phyloP scores from a whole-genome alignment of 2,113 vertebrate genomes.

The Poicephalus gulielmi region DNA sequence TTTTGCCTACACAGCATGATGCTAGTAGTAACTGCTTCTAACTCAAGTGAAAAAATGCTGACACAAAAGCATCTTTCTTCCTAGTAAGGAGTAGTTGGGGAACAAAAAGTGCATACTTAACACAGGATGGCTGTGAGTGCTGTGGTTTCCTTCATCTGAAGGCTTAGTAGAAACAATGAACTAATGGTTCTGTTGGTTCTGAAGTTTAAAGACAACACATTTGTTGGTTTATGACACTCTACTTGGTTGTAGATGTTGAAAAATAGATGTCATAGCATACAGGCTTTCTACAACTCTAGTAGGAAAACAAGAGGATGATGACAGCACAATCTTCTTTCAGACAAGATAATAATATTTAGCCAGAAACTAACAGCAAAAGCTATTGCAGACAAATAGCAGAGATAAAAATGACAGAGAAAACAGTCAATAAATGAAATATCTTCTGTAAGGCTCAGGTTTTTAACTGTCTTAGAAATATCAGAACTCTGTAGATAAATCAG shows the following conservation, averaged over 20 bases:
- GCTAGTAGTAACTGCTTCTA: background rate
- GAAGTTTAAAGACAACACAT: background rate
- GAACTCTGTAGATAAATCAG: background rate
- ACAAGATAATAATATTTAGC: background rate
- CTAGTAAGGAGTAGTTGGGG: background rate
- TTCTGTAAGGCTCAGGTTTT: background rate
- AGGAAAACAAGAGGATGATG: background rate
- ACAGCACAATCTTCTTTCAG: background rate
- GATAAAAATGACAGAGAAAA: background rate
- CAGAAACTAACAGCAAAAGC: background rate
- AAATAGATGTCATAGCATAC: background rate
- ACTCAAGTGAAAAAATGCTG: background rate
- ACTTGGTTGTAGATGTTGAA: background rate
- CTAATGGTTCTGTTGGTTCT: background rate
- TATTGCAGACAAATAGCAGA: background rate
- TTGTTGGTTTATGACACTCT: background rate
- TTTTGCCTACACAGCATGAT: background rate
- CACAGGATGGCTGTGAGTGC: background rate
- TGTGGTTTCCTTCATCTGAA: background rate
- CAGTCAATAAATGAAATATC: background rate
- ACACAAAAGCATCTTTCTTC: background rate
- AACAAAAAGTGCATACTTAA: background rate
- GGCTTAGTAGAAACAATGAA: background rate
- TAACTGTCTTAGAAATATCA: background rate
- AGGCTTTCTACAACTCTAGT: background rate